Percentiles rank a stretch among this genome's conserved stretches.
phyloP scores from a whole-genome alignment of 2,797 vertebrate species.

The Florisuga fusca region DNA sequence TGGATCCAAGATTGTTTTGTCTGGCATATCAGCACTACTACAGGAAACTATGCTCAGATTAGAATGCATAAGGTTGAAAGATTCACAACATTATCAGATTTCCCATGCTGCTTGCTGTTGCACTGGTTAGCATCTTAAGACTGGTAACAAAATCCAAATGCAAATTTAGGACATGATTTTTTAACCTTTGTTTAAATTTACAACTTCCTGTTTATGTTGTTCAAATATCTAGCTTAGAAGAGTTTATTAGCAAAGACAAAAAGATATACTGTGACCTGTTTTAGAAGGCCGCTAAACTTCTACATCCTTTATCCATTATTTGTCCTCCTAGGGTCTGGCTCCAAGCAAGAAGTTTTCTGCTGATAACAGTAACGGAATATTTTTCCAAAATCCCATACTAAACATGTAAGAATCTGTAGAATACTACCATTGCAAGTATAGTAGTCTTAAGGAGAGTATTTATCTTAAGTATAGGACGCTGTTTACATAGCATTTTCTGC shows the following conservation, averaged over 20 bases:
- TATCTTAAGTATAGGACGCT: neutral
- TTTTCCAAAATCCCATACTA: neutral
- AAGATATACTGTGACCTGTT: neutral
- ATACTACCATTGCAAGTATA: neutral
- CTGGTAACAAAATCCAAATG: constrained; percentile 56
- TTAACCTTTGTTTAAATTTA: constrained; percentile 59
- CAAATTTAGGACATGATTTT: constrained; percentile 39
- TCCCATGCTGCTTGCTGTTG: constrained; percentile 34
- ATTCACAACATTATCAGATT: constrained; percentile 46
- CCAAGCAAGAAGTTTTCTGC: neutral
- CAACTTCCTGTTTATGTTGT: constrained; percentile 49
- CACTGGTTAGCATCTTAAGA: constrained; percentile 28
- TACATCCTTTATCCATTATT: neutral
- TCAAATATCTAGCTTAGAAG: constrained; percentile 36
- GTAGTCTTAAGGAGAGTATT: neutral
- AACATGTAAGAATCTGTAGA: neutral
- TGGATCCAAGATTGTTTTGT: constrained; percentile 66
- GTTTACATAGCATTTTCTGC: neutral
- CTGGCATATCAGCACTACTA: constrained; percentile 51
- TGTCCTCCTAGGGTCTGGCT: neutral
- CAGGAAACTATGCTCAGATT: constrained; percentile 61
- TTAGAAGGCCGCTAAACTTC: constrained; percentile 10
- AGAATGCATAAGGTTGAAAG: constrained; percentile 41
- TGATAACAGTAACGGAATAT: neutral
- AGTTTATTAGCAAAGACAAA: constrained; percentile 61